A percentile compares a stretch with the other conserved stretches of the same genome.
Conservation (phyloP, 2,113 vertebrate genomes). For the Fregetta grallaria region DNA sequence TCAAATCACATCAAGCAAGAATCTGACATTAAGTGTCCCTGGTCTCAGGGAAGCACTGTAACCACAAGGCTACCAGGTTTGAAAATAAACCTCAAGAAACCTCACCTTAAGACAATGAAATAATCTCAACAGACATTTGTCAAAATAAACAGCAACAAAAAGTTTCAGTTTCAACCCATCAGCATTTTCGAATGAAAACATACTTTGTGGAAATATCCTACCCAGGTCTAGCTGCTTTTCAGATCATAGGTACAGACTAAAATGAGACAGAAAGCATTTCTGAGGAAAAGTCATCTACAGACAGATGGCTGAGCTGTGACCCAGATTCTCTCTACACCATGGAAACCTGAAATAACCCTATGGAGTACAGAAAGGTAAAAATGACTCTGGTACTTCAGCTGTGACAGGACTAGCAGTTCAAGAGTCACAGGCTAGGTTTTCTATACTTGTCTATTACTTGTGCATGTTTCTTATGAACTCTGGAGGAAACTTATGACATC, state of each 20-base stretch:
- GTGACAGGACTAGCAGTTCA: background rate
- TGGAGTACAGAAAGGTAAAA: background rate
- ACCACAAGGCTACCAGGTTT: background rate
- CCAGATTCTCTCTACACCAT: conserved; percentile 25
- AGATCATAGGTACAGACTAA: background rate
- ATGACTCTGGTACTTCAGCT: background rate
- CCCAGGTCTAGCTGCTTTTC: background rate
- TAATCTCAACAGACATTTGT: background rate
- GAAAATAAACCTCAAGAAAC: background rate
- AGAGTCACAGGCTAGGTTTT: background rate
- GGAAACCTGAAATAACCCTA: conserved; percentile 38
- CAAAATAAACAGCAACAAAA: background rate
- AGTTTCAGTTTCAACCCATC: background rate
- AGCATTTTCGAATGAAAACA: background rate
- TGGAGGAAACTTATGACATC: background rate
- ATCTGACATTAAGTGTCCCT: background rate
- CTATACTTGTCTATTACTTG: background rate
- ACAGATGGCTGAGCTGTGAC: conserved; percentile 50
- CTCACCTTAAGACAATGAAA: background rate
- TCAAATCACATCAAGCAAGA: background rate
- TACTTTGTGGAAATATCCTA: background rate
- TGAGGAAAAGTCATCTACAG: conserved; percentile 17
- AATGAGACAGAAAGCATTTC: conserved; percentile 16
- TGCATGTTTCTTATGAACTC: background rate
- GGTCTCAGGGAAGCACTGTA: background rate